Evolutionary conservation across 2,797 vertebrate genomes (phyloP).

Genomic region (Ibycter americanus): DNA sequence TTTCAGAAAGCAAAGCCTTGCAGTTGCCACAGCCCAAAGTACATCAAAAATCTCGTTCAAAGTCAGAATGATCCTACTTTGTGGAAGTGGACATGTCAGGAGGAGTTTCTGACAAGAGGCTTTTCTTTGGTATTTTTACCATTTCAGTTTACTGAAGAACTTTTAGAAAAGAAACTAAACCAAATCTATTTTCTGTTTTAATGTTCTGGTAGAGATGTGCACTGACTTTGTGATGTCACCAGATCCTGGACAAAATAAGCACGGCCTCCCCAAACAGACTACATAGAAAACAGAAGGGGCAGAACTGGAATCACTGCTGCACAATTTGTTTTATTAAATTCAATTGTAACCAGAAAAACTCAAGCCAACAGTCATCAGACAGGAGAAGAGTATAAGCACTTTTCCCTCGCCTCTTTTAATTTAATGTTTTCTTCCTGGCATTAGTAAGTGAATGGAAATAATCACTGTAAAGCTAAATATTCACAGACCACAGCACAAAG

Average conservation of each 20-base stretch:
- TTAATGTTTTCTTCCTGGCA: neutral
- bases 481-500: neutral
- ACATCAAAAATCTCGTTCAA: neutral
- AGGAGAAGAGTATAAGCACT: neutral
- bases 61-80: neutral
- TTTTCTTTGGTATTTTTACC: neutral
- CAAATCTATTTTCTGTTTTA: neutral
- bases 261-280: neutral
- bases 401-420: neutral
- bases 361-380: neutral
- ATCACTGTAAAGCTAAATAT: neutral
- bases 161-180: neutral
- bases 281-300: neutral
- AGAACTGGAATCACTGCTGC: conserved; percentile 21
- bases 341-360: neutral
- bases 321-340: conserved; percentile 6
- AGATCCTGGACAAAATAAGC: neutral
- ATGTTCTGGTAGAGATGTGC: neutral
- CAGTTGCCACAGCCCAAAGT: neutral
- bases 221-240: conserved; percentile 6
- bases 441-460: neutral
- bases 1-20: neutral
- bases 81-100: neutral
- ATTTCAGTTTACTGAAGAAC: conserved; percentile 1
- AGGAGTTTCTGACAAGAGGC: neutral